Evolutionary conservation across 2,797 vertebrate species (phyloP), one percentile per base, ranked within the genome.

Genomic region (Myotis myotis): DNA sequence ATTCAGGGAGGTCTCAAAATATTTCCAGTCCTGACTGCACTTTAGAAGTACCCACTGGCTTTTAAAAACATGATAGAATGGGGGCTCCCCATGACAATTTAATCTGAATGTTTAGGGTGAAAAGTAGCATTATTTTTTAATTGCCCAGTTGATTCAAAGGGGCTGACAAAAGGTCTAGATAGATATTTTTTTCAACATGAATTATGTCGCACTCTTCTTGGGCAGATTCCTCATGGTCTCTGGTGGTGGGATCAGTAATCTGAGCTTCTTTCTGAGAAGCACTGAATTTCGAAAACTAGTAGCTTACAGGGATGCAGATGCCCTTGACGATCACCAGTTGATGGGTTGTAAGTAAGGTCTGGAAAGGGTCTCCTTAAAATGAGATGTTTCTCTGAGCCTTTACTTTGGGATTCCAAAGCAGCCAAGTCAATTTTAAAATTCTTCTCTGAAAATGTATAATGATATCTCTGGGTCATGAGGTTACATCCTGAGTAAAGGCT

Each of bases 351-450:
- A 75, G 12, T 47, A 68, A n/a, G 5, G 5, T 62, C 36, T 88
- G 49, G 36, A 89, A 89, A n/a, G 0, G 5, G 13, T 12, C 23
- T 68, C 38, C n/a, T 81, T 66, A 83, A 80, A 88, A 68, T 68
- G 28, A 71, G 15, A 88, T 91, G 12, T 51, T 83, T 64, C 30
- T 95, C 36, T 82, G 17, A 55, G 41, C 41, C 47, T 76, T 87
- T 79, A 87, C n/a, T 85, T 81, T 60, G 74, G n/a, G 33, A 72
- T 91, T 86, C 60, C 78, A 70, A 76, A 86, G 83, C 3, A 75
- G 55, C 36, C 87, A 87, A 83, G 47, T 20, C 5, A 33, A 19
- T 38, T 93, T 89, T 70, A 90, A 90, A 90, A 64, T 6, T 89
- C 10, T 93, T n/a, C 33, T 71, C 30, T 57, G 41, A 86, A 87